phyloP scores from a whole-genome alignment of 1,140 invertebrate species.

The Parapsyche elsis region DNA sequence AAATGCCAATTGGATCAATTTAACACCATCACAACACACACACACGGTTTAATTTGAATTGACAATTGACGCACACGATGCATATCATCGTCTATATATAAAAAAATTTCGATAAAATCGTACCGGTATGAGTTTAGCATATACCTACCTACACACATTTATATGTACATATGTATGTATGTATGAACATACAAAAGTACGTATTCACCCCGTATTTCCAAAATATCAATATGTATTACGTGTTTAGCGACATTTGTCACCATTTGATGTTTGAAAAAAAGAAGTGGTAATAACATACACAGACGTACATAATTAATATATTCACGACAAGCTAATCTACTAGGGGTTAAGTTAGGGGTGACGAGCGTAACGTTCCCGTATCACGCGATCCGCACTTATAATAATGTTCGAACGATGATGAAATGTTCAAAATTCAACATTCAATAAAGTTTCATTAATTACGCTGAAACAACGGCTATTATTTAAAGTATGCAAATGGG shows the following conservation, averaged over 20 bases:
- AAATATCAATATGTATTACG: slow-evolving; percentile 38
- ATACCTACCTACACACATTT: too few species aligned
- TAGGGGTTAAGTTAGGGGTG: slow-evolving; percentile 27
- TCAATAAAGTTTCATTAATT: not conserved
- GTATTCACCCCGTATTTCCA: not conserved
- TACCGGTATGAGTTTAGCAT: too few species aligned
- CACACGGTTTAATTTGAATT: too few species aligned
- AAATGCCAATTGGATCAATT: slow-evolving; percentile 31
- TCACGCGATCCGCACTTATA: slow-evolving; percentile 25
- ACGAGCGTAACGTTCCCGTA: slow-evolving; percentile 30
- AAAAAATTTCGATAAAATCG: too few species aligned
- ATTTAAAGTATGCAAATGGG: not conserved
- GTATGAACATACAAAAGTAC: not conserved
- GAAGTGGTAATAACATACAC: not conserved
- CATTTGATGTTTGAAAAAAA: slow-evolving; percentile 21
- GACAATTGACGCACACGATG: too few species aligned
- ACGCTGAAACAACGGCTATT: not conserved
- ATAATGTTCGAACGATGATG: slow-evolving; percentile 11
- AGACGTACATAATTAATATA: slow-evolving; percentile 37
- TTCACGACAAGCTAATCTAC: slow-evolving; percentile 40
- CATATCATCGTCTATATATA: too few species aligned
- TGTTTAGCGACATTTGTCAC: slow-evolving; percentile 45
- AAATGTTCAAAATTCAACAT: not conserved
- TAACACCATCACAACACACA: not conserved
- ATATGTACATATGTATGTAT: too few species aligned